Percentiles rank a stretch among this genome's conserved stretches.
phyloP scores from a whole-genome alignment of 2,113 vertebrate species.

The Archocentrus centrarchus region DNA sequence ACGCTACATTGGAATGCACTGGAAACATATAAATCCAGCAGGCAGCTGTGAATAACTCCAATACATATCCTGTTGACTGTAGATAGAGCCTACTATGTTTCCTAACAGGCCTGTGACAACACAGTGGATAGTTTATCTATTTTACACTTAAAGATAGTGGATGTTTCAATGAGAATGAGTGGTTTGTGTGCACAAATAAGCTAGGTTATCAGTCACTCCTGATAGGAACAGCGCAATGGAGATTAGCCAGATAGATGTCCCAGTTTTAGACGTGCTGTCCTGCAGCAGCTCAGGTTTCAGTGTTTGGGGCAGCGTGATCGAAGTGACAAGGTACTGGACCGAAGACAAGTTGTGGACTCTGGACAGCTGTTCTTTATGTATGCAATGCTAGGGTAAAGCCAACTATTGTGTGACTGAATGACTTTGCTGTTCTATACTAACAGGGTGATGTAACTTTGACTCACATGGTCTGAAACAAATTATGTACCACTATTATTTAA shows the following conservation, averaged over 20 bases:
- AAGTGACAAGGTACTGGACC: not conserved
- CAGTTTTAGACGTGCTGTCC: conserved; percentile 33
- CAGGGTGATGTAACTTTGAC: not conserved
- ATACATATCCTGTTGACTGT: conserved; percentile 35
- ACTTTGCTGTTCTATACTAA: not conserved
- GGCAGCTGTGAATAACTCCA: not conserved
- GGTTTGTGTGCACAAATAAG: conserved; percentile 20
- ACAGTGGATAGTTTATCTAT: conserved; percentile 42
- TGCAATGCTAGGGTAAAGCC: conserved; percentile 2
- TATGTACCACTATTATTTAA: not conserved
- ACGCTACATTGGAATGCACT: conserved; percentile 16
- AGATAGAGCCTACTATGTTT: conserved; percentile 48
- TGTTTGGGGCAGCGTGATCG: not conserved
- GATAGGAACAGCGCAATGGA: conserved; percentile 30
- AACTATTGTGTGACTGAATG: conserved; percentile 1
- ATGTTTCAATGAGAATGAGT: conserved; percentile 32
- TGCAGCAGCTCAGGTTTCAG: conserved; percentile 36
- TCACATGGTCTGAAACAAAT: not conserved
- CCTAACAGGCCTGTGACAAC: conserved; percentile 14
- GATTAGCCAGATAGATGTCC: conserved; percentile 38
- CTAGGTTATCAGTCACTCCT: conserved; percentile 44
- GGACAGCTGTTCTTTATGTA: not conserved
- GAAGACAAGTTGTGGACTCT: not conserved
- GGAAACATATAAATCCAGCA: not conserved
- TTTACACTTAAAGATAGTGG: conserved; percentile 14